Evolutionary conservation across 2,888 invertebrate species (phyloP), one percentile per base, ranked within the genome.

Genomic region (Tenthredo distinguenda): DNA sequence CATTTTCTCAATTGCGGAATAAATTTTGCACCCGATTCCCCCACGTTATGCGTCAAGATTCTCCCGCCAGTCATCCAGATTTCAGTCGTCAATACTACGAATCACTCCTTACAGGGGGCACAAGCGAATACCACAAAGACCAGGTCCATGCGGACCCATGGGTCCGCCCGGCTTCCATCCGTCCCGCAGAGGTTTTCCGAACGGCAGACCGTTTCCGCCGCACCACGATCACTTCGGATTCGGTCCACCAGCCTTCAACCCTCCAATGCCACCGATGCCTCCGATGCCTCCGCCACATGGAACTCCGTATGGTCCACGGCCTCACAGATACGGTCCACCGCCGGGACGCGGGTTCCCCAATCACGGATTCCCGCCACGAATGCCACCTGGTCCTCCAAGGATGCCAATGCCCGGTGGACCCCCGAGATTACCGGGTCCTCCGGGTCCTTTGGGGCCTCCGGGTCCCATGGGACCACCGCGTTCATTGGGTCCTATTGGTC

Each of bases 131-230:
- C 62, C 83, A 71, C 71, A 68, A 62, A 43, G 65, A n/a, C 43
- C 10, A 37, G 40, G 3, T 21, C 65, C 62, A 12, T 40, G 12
- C 0, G 31, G 65, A 7, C 87, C 87, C 2, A 90, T 90, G 88
- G 87, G 88, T 0, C 90, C 89, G 26, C 87, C 89, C 47, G 85
- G 68, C 9, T 85, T 88, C 6, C 87, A 87, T 26, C 65, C 85
- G 15, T n/a, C 58, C 6, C 88, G 90, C 7, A 87, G 89, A 15
- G 87, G 88, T 62, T 91, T 90, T 84, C 86, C 87, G 37, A 90
- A 90, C 85, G 90, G 89, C 0, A 88, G 87, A 0, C 89, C 90
- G 0, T 90, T 87, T 58, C 86, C 88, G 26, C 88, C 88, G 18
- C 85, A 10, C 88, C 88, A 3, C 86, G 89, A 68, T 86, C 84